A percentile compares a stretch with the other conserved stretches of the same genome.
phyloP scores from a whole-genome alignment of 1,140 invertebrate genomes.

The Theocolax elegans region DNA sequence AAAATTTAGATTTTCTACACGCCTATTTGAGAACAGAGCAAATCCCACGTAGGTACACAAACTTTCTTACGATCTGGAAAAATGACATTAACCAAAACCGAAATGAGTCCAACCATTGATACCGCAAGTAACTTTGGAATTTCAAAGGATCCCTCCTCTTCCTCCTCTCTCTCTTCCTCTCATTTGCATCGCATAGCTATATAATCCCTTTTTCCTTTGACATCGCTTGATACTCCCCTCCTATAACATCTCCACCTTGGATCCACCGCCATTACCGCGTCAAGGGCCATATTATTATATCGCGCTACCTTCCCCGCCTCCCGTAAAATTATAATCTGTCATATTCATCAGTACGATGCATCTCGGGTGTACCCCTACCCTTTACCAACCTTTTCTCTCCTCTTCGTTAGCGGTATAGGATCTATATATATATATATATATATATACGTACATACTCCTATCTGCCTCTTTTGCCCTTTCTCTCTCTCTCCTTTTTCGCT shows the following conservation, averaged over 20 bases:
- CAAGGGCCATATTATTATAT: constrained; percentile 25
- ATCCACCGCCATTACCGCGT: constrained; percentile 15
- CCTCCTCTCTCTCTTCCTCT: background rate
- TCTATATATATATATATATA: no score
- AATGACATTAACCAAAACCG: no score
- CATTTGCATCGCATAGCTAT: background rate
- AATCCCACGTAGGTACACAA: no score
- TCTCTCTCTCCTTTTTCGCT: background rate
- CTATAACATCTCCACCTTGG: no score
- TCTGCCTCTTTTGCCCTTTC: constrained; percentile 7
- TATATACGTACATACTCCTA: background rate
- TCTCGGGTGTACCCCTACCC: background rate
- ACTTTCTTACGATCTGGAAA: no score
- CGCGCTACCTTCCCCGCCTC: background rate
- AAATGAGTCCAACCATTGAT: no score
- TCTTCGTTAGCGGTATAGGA: constrained; percentile 24
- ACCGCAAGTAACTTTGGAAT: no score
- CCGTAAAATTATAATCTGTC: constrained; percentile 55
- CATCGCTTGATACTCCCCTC: no score
- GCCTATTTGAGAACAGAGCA: no score
- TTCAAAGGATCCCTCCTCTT: constrained; percentile 28
- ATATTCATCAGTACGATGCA: constrained; percentile 52
- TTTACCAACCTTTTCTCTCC: constrained; percentile 18
- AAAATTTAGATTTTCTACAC: no score
- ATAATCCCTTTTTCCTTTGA: no score